These are phyloP conservation scores for Cassiopea xamachana DNA, from an alignment of 30 jellyfish, hydroid and myxozoan species.

Conservation along the genomic window DNA sequence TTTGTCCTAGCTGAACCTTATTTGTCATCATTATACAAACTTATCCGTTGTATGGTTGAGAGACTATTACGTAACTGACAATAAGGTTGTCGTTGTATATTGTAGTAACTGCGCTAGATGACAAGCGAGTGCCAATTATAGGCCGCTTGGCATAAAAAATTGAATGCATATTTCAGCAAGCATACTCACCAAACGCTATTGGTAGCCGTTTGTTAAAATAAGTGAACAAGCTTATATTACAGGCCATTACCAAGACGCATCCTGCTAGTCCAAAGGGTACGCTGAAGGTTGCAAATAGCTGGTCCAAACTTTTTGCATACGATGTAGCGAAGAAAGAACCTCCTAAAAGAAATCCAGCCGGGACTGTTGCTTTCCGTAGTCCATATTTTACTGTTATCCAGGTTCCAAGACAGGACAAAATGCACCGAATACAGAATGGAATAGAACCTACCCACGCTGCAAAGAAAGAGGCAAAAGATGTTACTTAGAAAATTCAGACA, in stretches of 20 bases:
- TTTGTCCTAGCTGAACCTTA: no score
- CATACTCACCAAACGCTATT: slow-evolving; percentile 17
- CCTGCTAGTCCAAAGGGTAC: slow-evolving; percentile 39
- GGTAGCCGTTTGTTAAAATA: slow-evolving; percentile 39
- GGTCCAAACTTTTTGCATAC: slow-evolving; percentile 12
- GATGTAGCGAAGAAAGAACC: slow-evolving; percentile 34
- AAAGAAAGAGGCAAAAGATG: not conserved
- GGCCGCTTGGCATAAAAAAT: no score
- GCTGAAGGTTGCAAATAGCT: slow-evolving; percentile 36
- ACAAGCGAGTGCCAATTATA: no score
- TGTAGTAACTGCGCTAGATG: no score
- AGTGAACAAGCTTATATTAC: not conserved
- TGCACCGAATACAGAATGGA: slow-evolving; percentile 17
- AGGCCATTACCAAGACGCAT: slow-evolving; percentile 7
- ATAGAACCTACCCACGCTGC: slow-evolving; percentile 54
- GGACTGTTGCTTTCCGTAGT: slow-evolving; percentile 14
- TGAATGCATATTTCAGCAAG: not conserved
- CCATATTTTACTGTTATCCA: slow-evolving; percentile 26
- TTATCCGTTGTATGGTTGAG: no score
- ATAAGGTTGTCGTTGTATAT: no score
- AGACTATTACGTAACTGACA: no score
- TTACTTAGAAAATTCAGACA: not conserved
- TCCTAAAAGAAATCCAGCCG: slow-evolving; percentile 19
- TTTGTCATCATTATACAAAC: no score
- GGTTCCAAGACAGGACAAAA: slow-evolving; percentile 19